Base-by-base conservation (phyloP, 2,888 invertebrate species). In the Furcula furcula region DNA sequence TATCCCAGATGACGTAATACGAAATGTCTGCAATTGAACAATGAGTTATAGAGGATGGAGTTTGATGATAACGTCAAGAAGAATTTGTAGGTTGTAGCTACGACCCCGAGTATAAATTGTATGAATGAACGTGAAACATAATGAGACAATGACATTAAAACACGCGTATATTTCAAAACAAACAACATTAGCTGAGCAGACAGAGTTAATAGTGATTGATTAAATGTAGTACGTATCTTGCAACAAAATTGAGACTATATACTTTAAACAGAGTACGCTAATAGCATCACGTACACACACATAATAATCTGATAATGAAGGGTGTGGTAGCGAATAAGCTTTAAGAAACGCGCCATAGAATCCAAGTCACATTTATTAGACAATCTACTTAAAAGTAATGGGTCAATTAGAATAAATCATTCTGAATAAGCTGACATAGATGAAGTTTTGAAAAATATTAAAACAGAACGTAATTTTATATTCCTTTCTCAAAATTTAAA, bases 281-380 rank as follows among this genome's bases (percentile, higher is more conserved):
- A 32, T 26, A 19, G 5, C 25, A 39, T 55, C 53, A 54, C 54
- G 56, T 52, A 42, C 29, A 32, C 34, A 31, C 4, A 20, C 22
- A 18, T 10, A 22, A 3, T 30, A 31, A 22, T 27, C 19, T 18
- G 18, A 35, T 27, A 18, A 15, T 23, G 10, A 29, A 29, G 3
- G 14, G 5, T 15, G 19, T 26, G 23, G 6, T 23, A 23, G 12
- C 3, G 12, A 11, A 23, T 7, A 23, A 23, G 12, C 23, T 23
- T 23, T 23, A 12, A 6, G 11, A 13, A 23, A 23, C 23, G 7
- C 12, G 23, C 12, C 2, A 23, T 12, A 12, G 12, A 23, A 7
- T 3, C 12, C 7, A 23, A 12, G 12, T 2, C 23, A 23, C 23
- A 6, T 23, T 23, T 23, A 23, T 23, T 1, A 12, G 12, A 23